These are phyloP conservation scores for Heterochromis multidens DNA, from an alignment of 2,113 vertebrate species.

Conservation along the genomic window DNA sequence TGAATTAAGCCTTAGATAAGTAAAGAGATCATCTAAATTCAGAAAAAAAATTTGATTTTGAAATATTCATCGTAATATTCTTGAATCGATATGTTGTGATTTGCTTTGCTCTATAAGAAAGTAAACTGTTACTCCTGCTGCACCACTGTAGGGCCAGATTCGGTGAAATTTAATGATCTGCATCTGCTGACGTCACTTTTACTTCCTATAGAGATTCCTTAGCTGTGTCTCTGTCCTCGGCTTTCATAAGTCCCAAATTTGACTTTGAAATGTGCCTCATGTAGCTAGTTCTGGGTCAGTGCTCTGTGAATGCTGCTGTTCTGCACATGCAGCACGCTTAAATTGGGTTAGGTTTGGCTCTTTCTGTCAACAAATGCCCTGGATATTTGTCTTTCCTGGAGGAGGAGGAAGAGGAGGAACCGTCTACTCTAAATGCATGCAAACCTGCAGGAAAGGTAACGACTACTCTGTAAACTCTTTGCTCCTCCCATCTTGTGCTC, in stretches of 20 bases:
- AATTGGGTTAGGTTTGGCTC: neutral
- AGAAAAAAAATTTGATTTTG: neutral
- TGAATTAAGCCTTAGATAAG: neutral
- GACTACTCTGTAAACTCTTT: neutral
- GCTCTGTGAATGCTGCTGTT: neutral
- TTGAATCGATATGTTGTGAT: neutral
- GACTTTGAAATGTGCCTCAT: constrained; percentile 63
- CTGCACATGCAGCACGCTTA: neutral
- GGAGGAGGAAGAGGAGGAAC: neutral
- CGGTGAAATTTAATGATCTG: neutral
- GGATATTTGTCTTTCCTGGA: neutral
- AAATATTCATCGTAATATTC: neutral
- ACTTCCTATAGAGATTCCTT: neutral
- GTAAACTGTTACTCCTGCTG: neutral
- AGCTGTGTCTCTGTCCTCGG: neutral
- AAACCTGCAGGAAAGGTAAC: neutral
- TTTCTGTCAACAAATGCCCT: neutral
- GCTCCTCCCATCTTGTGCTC: neutral
- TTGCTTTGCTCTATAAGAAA: neutral
- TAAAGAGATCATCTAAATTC: neutral
- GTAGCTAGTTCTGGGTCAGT: neutral
- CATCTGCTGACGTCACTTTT: neutral
- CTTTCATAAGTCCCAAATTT: neutral
- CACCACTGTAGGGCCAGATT: neutral
- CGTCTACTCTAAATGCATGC: neutral